Evolutionary conservation across 2,797 vertebrate genomes (phyloP).

Genomic region (Chloroceryle amazona): DNA sequence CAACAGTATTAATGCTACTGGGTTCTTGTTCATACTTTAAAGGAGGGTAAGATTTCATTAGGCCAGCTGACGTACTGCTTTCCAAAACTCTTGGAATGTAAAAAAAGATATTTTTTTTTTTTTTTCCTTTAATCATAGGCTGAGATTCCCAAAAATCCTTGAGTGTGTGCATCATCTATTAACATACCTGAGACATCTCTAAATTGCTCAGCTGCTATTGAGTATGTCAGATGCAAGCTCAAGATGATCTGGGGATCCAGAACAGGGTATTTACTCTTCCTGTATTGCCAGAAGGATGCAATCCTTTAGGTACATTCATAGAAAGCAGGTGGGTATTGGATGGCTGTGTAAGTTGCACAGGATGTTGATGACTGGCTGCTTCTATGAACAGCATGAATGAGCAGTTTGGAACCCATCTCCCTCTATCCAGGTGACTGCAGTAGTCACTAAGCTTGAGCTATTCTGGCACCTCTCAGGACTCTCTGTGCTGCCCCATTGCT

Average conservation of each 20-base stretch:
- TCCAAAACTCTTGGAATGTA: not conserved
- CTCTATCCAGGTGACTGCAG: not conserved
- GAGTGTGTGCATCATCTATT: not conserved
- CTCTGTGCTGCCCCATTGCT: not conserved
- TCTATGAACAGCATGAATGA: not conserved
- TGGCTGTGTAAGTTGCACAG: not conserved
- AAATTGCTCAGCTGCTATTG: not conserved
- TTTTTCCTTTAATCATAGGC: not conserved
- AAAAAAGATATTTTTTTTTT: not conserved
- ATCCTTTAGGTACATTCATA: accelerated
- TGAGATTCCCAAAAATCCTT: not conserved
- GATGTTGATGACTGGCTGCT: not conserved
- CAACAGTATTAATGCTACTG: not conserved
- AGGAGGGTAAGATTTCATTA: not conserved
- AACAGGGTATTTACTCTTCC: not conserved
- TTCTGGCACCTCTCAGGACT: not conserved
- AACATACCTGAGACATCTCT: not conserved
- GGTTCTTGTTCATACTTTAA: not conserved
- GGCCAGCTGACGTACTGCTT: not conserved
- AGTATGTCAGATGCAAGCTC: not conserved
- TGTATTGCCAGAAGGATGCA: not conserved
- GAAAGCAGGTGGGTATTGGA: not conserved
- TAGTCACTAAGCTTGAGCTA: not conserved
- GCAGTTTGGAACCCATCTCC: not conserved
- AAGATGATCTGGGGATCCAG: not conserved